Conservation (phyloP, 2,113 vertebrate species). For the Cynopterus brachyotis region DNA sequence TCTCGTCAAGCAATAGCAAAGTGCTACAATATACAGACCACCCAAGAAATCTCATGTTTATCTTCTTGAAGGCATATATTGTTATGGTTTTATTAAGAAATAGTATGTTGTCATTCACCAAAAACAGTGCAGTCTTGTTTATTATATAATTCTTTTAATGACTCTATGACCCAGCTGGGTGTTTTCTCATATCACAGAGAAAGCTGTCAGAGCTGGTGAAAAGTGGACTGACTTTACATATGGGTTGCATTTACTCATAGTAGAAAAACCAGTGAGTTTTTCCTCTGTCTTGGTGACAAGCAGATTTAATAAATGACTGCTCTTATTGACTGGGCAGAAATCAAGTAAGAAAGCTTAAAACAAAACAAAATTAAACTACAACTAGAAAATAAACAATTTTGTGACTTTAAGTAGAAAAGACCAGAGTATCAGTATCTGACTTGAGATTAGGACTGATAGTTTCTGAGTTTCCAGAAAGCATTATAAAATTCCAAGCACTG, state of each 20-base stretch:
- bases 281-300: conserved; percentile 21
- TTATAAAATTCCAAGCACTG: not conserved
- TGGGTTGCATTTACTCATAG: not conserved
- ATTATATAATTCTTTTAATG: not conserved
- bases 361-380: conserved; percentile 24
- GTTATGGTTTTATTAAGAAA: conserved; percentile 45
- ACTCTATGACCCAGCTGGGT: not conserved
- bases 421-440: conserved; percentile 34
- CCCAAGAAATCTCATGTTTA: not conserved
- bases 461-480: conserved; percentile 35
- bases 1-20: not conserved
- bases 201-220: not conserved
- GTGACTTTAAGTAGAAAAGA: conserved; percentile 44
- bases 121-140: not conserved
- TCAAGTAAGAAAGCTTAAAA: conserved; percentile 48
- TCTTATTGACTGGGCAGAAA: conserved; percentile 24
- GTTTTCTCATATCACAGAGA: conserved; percentile 27
- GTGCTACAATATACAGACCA: not conserved
- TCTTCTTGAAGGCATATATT: not conserved
- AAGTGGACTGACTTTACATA: conserved; percentile 2
- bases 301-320: not conserved
- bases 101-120: conserved; percentile 1
- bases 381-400: conserved; percentile 14
- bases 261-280: not conserved
- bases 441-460: not conserved